Conservation (phyloP, 2,113 vertebrate genomes). For the Campylorhamphus procurvoides region DNA sequence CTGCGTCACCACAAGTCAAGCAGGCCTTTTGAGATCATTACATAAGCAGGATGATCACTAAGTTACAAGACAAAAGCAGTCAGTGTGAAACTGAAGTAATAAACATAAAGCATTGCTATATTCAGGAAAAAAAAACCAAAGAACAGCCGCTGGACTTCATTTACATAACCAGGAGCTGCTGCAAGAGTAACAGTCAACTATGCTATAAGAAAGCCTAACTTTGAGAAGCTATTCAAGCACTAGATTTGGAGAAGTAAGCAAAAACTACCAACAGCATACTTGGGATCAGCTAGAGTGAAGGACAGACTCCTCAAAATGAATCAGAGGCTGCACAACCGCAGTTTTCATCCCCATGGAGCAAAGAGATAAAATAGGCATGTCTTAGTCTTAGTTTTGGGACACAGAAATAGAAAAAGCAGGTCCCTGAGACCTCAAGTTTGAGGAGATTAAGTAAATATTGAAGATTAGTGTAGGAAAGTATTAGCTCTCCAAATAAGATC, state of each 20-base stretch:
- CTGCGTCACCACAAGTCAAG: background rate
- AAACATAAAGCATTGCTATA: background rate
- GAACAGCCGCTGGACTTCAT: background rate
- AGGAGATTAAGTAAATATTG: background rate
- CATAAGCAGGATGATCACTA: background rate
- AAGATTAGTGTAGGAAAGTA: background rate
- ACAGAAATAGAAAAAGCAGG: background rate
- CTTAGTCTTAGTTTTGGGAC: background rate
- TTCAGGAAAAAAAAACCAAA: background rate
- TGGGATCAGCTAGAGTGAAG: background rate
- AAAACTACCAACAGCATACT: background rate
- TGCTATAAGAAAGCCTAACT: accelerated
- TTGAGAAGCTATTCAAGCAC: background rate
- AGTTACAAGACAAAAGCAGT: background rate
- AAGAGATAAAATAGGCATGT: background rate
- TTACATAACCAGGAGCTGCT: background rate
- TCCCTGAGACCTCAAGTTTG: accelerated
- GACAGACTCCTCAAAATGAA: background rate
- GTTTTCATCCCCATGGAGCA: background rate
- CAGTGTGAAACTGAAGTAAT: background rate
- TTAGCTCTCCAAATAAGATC: background rate
- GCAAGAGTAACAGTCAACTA: background rate
- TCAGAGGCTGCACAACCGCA: accelerated
- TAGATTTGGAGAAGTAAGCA: background rate
- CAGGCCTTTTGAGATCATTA: background rate